Base-by-base conservation (phyloP, 2,888 invertebrate genomes). In the Lepidochrysops patricia region DNA sequence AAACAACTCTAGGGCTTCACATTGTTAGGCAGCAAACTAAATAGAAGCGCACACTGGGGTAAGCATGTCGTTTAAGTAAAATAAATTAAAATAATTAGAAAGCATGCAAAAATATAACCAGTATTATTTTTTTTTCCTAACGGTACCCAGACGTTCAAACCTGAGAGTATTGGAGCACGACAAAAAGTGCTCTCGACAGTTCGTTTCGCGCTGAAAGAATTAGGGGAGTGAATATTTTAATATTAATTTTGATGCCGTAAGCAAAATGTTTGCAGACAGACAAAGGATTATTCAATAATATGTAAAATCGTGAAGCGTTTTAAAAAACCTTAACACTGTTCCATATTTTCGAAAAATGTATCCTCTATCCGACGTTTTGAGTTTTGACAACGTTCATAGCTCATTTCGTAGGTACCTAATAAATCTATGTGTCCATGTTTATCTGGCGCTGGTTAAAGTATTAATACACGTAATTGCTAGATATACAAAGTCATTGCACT, bases 91-190 rank as follows among this genome's bases (percentile, higher is more conserved):
- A 43, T 43, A 43, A 43, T 43, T 26, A 50, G 50, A 50, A 50
- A 50, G 50, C 50, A 50, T 50, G 50, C 50, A 27, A 27, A 52
- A 27, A 52, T 27, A 52, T 25, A 52, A 13, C 4, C 15, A 37
- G 13, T 13, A 52, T 29, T 15, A 52, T 13, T 54, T 54, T 52
- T 54, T 50, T 54, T 29, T 54, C 15, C 54, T 54, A 54, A 54
- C 54, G 32, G 32, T 54, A 32, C 29, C 29, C 54, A 29, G 32
- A 54, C 54, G 32, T 54, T 54, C 19, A 54, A 54, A 54, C 12
- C 27, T 29, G 29, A 54, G 52, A 52, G 54, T 54, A 54, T 54
- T 54, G 54, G 54, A 54, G 54, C 54, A 13, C 29, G 54, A 54
- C 54, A 29, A 54, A 19, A 54, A 54, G 54, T 54, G 32, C 32